phyloP scores from a whole-genome alignment of 2,797 vertebrate species.

The Brotula barbata region DNA sequence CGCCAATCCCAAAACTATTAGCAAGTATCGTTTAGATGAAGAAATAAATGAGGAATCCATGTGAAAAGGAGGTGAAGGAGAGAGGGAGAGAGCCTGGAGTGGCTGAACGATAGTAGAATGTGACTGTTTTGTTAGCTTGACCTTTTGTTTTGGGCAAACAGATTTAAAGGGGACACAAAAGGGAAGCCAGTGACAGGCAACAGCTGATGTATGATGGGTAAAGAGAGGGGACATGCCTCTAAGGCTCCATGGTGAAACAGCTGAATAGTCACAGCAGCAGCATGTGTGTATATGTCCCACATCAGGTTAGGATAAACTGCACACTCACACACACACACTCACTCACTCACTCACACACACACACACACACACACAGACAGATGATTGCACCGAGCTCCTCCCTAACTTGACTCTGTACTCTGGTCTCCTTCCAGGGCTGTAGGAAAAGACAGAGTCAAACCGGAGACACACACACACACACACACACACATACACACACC shows the following conservation, averaged over 20 bases:
- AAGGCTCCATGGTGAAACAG: slow-evolving; percentile 77
- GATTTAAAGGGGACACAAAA: slow-evolving; percentile 74
- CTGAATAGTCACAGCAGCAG: slow-evolving; percentile 64
- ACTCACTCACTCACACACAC: slow-evolving; percentile 19
- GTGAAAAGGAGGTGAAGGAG: slow-evolving; percentile 56
- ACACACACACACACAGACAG: slow-evolving; percentile 25
- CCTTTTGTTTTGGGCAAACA: slow-evolving; percentile 82
- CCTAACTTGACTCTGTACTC: slow-evolving; percentile 58
- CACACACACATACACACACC: slow-evolving; percentile 48
- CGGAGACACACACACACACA: slow-evolving; percentile 44
- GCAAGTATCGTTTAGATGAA: slow-evolving; percentile 45
- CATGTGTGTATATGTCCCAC: slow-evolving; percentile 56
- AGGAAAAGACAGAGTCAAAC: slow-evolving; percentile 57
- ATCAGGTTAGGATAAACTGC: slow-evolving; percentile 57
- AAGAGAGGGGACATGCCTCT: slow-evolving; percentile 72
- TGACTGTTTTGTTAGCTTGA: slow-evolving; percentile 70
- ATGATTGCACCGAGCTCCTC: slow-evolving; percentile 61
- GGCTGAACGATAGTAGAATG: slow-evolving; percentile 59
- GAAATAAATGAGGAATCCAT: slow-evolving; percentile 55
- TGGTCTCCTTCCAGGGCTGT: slow-evolving; percentile 64
- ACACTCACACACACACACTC: slow-evolving; percentile 33
- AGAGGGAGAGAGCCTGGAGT: slow-evolving; percentile 32
- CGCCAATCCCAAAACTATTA: slow-evolving; percentile 40
- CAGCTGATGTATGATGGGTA: slow-evolving; percentile 67
- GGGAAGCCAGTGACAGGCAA: slow-evolving; percentile 58